These are phyloP conservation scores for Thamnophis elegans DNA, from an alignment of 2,797 vertebrate genomes.

Conservation along the genomic window DNA sequence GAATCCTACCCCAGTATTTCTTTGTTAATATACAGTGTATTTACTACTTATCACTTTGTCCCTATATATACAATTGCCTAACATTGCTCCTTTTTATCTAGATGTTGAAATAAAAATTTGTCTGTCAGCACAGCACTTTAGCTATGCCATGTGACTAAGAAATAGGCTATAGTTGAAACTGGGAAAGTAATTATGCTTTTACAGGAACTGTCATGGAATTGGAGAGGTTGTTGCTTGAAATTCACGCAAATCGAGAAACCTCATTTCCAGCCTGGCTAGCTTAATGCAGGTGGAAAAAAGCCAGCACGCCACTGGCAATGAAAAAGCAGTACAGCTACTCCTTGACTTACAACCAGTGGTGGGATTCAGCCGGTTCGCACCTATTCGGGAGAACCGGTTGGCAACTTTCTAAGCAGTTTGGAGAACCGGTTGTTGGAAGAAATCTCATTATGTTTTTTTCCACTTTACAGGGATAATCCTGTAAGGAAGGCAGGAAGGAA, in stretches of 20 bases:
- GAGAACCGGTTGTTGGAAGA: no score
- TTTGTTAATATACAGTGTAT: background rate
- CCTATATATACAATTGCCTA: slow-evolving; percentile 41
- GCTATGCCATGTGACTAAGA: background rate
- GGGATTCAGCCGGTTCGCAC: no score
- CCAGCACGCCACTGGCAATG: background rate
- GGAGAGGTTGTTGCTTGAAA: background rate
- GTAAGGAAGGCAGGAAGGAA: no score
- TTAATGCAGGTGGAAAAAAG: background rate
- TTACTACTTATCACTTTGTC: background rate
- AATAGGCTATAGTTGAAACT: slow-evolving; percentile 41
- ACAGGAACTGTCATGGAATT: background rate
- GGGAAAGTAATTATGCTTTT: background rate
- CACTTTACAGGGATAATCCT: no score
- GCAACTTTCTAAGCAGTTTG: no score
- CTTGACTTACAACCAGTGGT: no score
- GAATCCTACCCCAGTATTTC: background rate
- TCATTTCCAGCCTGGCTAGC: background rate
- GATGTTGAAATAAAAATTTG: slow-evolving; percentile 49
- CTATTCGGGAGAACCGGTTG: no score
- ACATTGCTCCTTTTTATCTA: slow-evolving; percentile 46
- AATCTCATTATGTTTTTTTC: no score
- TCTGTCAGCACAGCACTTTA: background rate
- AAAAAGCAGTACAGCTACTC: background rate
- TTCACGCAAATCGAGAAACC: background rate